Conservation (phyloP, 1,140 invertebrate genomes). For the Caenorhabditis brenneri region DNA sequence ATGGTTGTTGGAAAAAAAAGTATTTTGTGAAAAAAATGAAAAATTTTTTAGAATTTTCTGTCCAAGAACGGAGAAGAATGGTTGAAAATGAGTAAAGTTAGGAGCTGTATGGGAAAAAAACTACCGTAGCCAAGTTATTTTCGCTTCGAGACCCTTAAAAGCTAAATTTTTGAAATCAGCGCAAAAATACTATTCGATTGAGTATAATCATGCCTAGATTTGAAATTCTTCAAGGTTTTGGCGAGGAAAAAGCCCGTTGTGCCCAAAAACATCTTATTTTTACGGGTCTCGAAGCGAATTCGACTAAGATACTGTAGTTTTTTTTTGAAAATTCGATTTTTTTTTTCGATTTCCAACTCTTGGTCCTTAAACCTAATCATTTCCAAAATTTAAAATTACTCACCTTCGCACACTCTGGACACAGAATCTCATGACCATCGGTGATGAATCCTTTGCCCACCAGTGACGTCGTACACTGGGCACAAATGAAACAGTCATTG, state of each 20-base stretch:
- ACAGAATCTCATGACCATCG: slow-evolving; percentile 93
- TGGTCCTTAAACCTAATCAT: background rate
- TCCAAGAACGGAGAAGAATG: background rate
- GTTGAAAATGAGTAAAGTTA: too few species aligned
- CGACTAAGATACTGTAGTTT: too few species aligned
- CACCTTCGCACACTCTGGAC: slow-evolving; percentile 95
- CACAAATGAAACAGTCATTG: slow-evolving; percentile 94
- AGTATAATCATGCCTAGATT: too few species aligned
- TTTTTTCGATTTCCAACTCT: background rate
- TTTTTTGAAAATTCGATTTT: background rate
- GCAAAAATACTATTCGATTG: too few species aligned
- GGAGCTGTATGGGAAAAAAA: too few species aligned
- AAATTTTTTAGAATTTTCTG: background rate
- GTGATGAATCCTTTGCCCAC: slow-evolving; percentile 98
- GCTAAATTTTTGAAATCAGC: too few species aligned
- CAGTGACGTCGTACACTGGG: slow-evolving; percentile 87
- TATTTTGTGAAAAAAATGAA: background rate
- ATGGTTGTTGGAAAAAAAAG: slow-evolving; percentile 22
- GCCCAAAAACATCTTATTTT: too few species aligned
- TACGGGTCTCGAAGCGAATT: too few species aligned
- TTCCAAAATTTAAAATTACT: background rate
- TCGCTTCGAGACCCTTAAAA: too few species aligned
- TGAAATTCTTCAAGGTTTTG: too few species aligned
- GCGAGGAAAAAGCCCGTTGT: too few species aligned
- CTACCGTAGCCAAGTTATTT: too few species aligned